Evolutionary conservation across 2,888 invertebrate species (phyloP).

Genomic region (Pristionchus japonicus): DNA sequence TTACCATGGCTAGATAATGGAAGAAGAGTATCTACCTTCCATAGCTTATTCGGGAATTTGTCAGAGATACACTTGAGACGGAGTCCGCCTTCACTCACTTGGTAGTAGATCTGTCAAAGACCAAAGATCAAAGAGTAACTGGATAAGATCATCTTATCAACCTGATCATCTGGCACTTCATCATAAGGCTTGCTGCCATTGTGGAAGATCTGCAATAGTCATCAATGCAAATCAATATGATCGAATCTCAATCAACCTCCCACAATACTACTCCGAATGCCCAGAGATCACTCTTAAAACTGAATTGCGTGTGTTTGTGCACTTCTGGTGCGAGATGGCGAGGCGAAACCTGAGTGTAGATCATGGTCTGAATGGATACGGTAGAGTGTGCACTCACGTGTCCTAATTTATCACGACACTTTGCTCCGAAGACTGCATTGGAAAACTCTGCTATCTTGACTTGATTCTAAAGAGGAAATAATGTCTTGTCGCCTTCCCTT

Average conservation of each 20-base stretch:
- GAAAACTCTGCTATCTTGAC: conserved; percentile 33
- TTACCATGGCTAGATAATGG: not conserved
- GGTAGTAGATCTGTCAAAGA: not conserved
- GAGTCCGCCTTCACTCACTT: not conserved
- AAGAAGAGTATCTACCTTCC: not conserved
- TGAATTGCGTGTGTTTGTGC: not conserved
- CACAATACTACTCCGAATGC: not conserved
- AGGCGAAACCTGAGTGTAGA: not conserved
- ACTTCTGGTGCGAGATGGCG: conserved; percentile 25
- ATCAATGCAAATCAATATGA: not conserved
- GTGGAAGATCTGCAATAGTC: not conserved
- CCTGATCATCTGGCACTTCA: not conserved
- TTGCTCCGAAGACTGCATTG: not conserved
- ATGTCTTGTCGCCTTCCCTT: no score
- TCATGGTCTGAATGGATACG: not conserved
- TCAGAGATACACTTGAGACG: conserved; percentile 3
- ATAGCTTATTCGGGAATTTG: conserved; percentile 13
- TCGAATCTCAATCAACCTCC: not conserved
- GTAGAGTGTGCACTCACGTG: not conserved
- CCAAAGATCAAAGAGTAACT: no score
- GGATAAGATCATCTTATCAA: no score
- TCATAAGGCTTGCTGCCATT: conserved; percentile 25
- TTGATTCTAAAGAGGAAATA: not conserved
- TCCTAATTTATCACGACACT: not conserved
- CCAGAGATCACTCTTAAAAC: not conserved